A percentile compares a stretch with the other conserved stretches of the same genome.
phyloP scores from a whole-genome alignment of 2,113 vertebrate species.

The Phalacrocorax brasilianus region DNA sequence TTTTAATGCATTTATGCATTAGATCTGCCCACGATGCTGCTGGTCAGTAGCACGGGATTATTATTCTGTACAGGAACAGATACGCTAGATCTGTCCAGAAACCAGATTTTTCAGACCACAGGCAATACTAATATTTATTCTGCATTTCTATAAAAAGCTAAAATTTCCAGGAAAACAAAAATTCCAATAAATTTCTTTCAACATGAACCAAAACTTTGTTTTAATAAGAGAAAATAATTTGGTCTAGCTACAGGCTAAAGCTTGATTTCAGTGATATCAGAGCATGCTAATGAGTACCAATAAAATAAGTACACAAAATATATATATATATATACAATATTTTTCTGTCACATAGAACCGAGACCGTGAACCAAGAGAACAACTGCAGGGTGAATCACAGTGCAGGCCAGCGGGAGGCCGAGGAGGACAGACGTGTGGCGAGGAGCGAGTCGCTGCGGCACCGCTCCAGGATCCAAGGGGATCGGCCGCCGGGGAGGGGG shows the following conservation, averaged over 20 bases:
- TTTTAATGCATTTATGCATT: background rate
- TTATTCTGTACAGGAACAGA: background rate
- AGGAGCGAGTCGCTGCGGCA: rapidly evolving
- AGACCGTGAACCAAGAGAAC: background rate
- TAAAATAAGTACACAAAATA: background rate
- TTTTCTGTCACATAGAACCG: background rate
- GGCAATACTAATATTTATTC: background rate
- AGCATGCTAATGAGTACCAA: background rate
- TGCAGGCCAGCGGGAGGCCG: background rate
- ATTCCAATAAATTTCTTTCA: background rate
- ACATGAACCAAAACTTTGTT: background rate
- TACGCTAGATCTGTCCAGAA: background rate
- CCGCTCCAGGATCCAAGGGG: rapidly evolving
- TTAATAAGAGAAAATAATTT: background rate
- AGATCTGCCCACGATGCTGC: background rate
- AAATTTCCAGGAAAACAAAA: background rate
- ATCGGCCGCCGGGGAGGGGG: rapidly evolving
- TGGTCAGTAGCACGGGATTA: background rate
- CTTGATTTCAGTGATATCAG: background rate
- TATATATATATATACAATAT: background rate
- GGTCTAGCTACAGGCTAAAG: background rate
- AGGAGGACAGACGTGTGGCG: background rate
- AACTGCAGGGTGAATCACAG: background rate
- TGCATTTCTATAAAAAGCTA: background rate
- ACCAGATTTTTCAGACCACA: background rate